Conservation (phyloP, 2,113 vertebrate species). For the Petaurus breviceps region DNA sequence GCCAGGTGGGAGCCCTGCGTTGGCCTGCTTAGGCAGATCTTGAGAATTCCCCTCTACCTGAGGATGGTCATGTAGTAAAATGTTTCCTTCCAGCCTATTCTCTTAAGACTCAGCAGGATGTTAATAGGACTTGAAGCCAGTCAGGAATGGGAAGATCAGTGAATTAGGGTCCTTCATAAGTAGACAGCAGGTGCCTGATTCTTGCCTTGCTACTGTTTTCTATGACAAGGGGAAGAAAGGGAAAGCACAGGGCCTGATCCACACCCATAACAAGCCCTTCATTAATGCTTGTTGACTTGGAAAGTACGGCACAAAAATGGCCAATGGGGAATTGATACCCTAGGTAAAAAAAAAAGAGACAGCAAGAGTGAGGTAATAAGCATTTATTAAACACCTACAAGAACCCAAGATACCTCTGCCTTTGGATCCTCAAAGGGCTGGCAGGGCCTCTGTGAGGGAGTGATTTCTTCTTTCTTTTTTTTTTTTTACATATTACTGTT, state of each 20-base stretch:
- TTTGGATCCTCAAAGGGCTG: background rate
- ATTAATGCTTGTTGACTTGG: background rate
- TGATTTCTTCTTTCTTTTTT: no score
- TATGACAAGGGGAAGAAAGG: background rate
- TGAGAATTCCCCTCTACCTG: background rate
- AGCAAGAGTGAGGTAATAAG: background rate
- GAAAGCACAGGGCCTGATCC: no score
- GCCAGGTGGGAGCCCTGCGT: background rate
- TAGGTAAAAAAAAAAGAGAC: background rate
- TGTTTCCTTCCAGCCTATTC: background rate
- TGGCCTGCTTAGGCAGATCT: background rate
- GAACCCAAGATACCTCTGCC: background rate
- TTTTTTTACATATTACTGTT: no score
- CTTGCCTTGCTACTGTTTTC: background rate
- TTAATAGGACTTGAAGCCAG: background rate
- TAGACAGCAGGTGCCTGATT: background rate
- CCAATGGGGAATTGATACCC: background rate
- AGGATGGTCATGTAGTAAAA: background rate
- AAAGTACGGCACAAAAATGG: background rate
- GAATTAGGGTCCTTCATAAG: background rate
- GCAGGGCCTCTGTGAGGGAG: background rate
- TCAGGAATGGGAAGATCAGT: background rate
- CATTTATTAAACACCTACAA: background rate
- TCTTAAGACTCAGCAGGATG: background rate
- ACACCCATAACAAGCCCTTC: background rate